These are phyloP conservation scores for Pocillopora grandis DNA, from an alignment of 92 coral and sea anemone genomes.

Conservation along the genomic window DNA sequence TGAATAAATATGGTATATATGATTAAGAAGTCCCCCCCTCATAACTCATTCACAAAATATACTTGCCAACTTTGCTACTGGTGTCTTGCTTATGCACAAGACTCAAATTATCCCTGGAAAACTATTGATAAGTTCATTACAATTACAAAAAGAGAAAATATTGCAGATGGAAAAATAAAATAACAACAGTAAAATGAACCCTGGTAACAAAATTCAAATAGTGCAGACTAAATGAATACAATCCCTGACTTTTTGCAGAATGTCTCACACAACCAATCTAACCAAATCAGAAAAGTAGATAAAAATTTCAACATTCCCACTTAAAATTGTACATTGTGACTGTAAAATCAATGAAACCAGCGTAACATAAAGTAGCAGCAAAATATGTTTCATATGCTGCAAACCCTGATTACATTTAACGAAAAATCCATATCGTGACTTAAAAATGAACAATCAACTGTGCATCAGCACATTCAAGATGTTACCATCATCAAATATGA, in stretches of 20 bases:
- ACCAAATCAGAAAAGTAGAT: too few relatives aligned
- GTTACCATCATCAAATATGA: not conserved
- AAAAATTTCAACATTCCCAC: too few relatives aligned
- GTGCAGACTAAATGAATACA: not conserved
- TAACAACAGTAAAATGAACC: not conserved
- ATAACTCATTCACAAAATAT: too few relatives aligned
- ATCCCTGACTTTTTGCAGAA: not conserved
- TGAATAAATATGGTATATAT: too few relatives aligned
- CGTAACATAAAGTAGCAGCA: too few relatives aligned
- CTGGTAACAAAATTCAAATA: not conserved
- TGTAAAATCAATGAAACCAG: too few relatives aligned
- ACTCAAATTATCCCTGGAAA: not conserved
- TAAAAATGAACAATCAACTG: not conserved
- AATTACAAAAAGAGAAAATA: not conserved
- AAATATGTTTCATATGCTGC: not conserved
- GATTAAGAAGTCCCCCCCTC: too few relatives aligned
- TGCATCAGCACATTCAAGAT: slow-evolving; percentile 3
- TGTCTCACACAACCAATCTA: not conserved
- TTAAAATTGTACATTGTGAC: too few relatives aligned
- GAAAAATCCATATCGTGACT: not conserved
- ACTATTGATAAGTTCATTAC: not conserved
- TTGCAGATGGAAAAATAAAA: not conserved
- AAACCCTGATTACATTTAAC: not conserved
- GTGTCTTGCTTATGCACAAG: too few relatives aligned
- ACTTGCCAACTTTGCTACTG: too few relatives aligned